Percentiles rank a stretch among this genome's conserved stretches.
Evolutionary conservation across 2,797 vertebrate genomes (phyloP).

Genomic region (Geotrypetes seraphini): DNA sequence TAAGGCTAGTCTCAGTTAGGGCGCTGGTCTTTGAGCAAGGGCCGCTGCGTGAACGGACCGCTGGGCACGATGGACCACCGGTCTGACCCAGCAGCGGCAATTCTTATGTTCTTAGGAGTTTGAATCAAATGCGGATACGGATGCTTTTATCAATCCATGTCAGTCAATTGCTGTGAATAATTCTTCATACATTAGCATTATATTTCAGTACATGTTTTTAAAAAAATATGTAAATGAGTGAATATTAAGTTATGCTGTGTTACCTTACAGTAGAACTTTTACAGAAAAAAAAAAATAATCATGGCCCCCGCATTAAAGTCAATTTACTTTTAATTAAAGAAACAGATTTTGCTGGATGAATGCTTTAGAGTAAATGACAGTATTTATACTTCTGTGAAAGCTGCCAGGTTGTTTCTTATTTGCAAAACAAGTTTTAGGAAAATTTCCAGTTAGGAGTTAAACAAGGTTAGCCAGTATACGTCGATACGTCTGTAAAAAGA

Average conservation of each 20-base stretch:
- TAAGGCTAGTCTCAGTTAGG: no score
- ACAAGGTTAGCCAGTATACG: no score
- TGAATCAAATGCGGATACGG: no score
- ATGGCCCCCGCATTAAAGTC: background rate
- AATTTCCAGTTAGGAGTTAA: no score
- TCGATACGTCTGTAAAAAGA: no score
- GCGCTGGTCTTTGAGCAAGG: no score
- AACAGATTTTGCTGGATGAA: no score
- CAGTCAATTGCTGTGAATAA: background rate
- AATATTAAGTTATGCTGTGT: background rate
- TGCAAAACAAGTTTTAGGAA: background rate
- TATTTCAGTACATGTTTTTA: background rate
- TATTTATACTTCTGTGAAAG: background rate
- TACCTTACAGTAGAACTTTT: background rate
- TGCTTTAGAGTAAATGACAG: no score
- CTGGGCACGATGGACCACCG: no score
- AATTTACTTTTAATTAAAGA: background rate
- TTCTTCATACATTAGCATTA: fast-evolving
- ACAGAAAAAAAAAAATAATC: background rate
- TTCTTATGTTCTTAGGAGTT: no score
- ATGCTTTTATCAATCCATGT: background rate
- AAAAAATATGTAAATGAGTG: background rate
- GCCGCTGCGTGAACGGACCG: no score
- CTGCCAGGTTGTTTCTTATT: background rate
- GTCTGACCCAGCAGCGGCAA: no score